phyloP scores from a whole-genome alignment of 2,113 vertebrate genomes.

The Edolisoma coerulescens region DNA sequence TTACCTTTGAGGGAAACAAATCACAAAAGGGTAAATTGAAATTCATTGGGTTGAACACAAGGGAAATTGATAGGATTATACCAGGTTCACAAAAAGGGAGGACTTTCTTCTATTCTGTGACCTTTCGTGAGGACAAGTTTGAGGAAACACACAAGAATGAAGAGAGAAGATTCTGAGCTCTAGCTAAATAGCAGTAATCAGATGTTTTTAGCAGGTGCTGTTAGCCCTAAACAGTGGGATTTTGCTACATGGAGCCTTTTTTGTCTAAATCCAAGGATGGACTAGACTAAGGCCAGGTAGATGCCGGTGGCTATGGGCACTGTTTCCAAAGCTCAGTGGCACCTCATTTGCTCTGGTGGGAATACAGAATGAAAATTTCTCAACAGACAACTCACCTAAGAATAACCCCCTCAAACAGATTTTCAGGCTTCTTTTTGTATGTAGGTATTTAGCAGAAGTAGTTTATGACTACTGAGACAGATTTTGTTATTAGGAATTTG shows the following conservation, averaged over 20 bases:
- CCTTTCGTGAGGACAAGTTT: background rate
- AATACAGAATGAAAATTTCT: background rate
- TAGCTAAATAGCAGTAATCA: background rate
- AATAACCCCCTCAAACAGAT: background rate
- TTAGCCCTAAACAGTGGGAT: background rate
- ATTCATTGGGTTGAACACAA: background rate
- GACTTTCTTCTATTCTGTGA: background rate
- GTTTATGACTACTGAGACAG: background rate
- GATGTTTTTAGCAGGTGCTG: background rate
- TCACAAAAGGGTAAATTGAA: slow-evolving; percentile 12
- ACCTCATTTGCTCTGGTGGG: background rate
- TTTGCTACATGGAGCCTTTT: background rate
- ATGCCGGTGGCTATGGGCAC: background rate
- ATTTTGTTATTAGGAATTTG: background rate
- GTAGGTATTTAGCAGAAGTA: background rate
- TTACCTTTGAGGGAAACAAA: slow-evolving; percentile 24
- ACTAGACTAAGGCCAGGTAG: background rate
- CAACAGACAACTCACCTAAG: background rate
- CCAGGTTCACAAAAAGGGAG: background rate
- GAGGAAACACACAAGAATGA: background rate
- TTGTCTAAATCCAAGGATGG: background rate
- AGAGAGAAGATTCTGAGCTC: background rate
- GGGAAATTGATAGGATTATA: background rate
- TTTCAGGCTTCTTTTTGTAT: background rate
- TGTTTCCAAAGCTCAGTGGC: background rate